Conservation (phyloP, 2,888 invertebrate species). For the Bibio marci region DNA sequence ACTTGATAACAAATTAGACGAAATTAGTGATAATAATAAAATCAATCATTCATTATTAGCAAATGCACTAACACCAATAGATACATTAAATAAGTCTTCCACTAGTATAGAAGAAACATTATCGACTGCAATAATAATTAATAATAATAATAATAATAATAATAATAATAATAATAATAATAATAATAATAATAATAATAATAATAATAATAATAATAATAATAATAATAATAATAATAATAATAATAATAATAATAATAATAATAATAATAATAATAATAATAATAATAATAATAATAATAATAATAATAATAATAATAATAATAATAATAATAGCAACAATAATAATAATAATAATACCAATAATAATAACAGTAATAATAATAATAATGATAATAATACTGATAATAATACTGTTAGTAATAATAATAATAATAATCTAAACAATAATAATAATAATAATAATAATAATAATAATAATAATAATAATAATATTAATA, state of each 20-base stretch:
- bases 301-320: conserved; percentile 25
- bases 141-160: conserved; percentile 21
- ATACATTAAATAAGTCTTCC: neutral
- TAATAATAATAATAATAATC: conserved; percentile 37
- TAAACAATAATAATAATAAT: conserved; percentile 26
- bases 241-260: conserved; percentile 43
- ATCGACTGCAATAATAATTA: neutral
- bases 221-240: too few species aligned
- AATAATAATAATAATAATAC: conserved; percentile 21
- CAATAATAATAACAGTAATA: too few species aligned
- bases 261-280: conserved; percentile 38
- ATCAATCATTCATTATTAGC: neutral
- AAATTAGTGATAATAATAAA: conserved; percentile 9
- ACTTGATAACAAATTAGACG: conserved; percentile 15
- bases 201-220: too few species aligned
- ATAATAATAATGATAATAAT: too few species aligned
- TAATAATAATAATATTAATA: conserved; percentile 11
- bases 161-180: conserved; percentile 15
- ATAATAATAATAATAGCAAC: too few species aligned
- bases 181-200: conserved; percentile 11
- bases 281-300: conserved; percentile 35
- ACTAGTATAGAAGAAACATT: neutral
- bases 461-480: conserved; percentile 15
- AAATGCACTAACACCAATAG: neutral
- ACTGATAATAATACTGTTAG: conserved; percentile 43